These are phyloP conservation scores for Syrphus vitripennis DNA, from an alignment of 2,888 invertebrate species.

Conservation along the genomic window DNA sequence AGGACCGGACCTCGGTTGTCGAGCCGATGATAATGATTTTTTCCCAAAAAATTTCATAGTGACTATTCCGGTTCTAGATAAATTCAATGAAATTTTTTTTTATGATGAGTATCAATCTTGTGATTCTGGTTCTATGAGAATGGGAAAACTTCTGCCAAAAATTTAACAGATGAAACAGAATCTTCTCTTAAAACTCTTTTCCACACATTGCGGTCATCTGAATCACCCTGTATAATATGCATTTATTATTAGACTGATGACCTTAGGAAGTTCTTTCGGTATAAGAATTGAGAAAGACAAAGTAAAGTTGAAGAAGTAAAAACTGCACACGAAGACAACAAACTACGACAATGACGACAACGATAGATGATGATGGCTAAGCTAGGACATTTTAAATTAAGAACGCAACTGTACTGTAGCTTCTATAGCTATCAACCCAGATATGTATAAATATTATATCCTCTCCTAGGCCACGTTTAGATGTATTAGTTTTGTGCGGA, in stretches of 20 bases:
- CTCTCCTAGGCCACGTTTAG: not conserved
- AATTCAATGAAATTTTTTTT: no score
- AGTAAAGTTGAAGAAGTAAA: slow-evolving; percentile 59
- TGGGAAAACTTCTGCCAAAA: no score
- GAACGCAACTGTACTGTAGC: slow-evolving; percentile 51
- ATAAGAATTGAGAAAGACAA: not conserved
- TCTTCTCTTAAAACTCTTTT: not conserved
- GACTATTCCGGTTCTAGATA: no score
- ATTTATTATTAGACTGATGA: not conserved
- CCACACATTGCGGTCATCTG: not conserved
- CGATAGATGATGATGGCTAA: slow-evolving; percentile 57
- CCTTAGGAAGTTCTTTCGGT: not conserved
- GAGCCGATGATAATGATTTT: no score
- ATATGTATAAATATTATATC: not conserved
- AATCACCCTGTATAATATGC: not conserved
- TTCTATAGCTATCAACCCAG: not conserved
- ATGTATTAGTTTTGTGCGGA: slow-evolving; percentile 19
- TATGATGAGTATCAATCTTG: no score
- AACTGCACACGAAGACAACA: slow-evolving; percentile 45
- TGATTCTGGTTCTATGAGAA: no score
- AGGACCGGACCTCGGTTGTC: no score
- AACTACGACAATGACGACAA: slow-evolving; percentile 13
- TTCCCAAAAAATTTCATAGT: no score
- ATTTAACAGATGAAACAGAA: not conserved
- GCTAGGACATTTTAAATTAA: slow-evolving; percentile 63